phyloP scores from a whole-genome alignment of 2,113 vertebrate species.

The Polyodon spathula region DNA sequence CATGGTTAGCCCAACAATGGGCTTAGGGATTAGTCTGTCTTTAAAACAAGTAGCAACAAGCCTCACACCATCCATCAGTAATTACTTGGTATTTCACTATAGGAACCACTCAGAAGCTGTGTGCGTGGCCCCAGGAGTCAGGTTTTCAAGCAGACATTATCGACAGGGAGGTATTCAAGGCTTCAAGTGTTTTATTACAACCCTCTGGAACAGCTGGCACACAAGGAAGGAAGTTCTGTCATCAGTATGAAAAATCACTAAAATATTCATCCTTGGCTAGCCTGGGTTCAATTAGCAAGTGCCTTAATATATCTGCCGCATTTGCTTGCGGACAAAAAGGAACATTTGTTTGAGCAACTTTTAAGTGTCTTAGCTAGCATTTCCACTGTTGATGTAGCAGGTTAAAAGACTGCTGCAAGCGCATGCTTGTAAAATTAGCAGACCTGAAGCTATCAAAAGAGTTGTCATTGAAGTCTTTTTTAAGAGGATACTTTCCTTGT shows the following conservation, averaged over 20 bases:
- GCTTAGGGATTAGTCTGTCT: slow-evolving; percentile 1
- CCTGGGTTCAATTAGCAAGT: slow-evolving; percentile 42
- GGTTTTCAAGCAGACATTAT: slow-evolving; percentile 16
- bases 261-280: slow-evolving; percentile 24
- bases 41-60: slow-evolving; percentile 50
- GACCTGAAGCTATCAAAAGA: background rate
- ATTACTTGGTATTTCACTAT: slow-evolving; percentile 42
- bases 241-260: slow-evolving; percentile 39
- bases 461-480: slow-evolving; percentile 23
- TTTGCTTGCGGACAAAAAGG: slow-evolving; percentile 20
- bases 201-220: slow-evolving; percentile 53
- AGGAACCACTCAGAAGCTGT: slow-evolving; percentile 19
- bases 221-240: slow-evolving; percentile 46
- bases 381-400: slow-evolving; percentile 25
- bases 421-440: slow-evolving; percentile 34
- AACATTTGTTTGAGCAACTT: slow-evolving; percentile 31
- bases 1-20: too few relatives aligned
- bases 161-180: slow-evolving; percentile 8
- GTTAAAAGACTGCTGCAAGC: slow-evolving; percentile 38
- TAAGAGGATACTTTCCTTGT: slow-evolving; percentile 21
- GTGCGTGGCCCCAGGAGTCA: slow-evolving; percentile 28
- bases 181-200: slow-evolving; percentile 53
- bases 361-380: slow-evolving; percentile 26
- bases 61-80: slow-evolving; percentile 46
- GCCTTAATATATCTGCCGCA: slow-evolving; percentile 40